Evolutionary conservation across 1,140 invertebrate genomes (phyloP).

Genomic region (Eriocheir sinensis): DNA sequence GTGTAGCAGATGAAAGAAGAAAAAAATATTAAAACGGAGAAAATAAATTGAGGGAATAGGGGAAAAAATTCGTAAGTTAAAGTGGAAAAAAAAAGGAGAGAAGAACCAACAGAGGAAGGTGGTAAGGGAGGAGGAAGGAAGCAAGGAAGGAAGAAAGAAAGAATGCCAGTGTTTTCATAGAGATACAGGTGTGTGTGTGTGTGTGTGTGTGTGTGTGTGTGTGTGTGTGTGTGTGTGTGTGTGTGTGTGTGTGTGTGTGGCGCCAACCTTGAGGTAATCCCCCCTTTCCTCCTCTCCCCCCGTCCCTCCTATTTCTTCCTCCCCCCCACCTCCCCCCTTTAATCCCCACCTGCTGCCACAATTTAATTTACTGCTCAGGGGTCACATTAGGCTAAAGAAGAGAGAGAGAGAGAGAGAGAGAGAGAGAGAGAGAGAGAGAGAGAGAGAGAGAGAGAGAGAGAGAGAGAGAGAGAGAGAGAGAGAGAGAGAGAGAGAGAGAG

Average conservation of each 20-base stretch:
- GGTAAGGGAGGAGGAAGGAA: not conserved
- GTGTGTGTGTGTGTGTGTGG: constrained; percentile 12
- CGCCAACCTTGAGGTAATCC: constrained; percentile 1
- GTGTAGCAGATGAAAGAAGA: too few relatives aligned
- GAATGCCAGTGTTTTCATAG: not conserved
- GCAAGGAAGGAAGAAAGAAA: not conserved
- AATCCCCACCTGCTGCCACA: not conserved
- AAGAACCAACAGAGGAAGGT: too few relatives aligned
- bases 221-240: not conserved
- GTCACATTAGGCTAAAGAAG: not conserved
- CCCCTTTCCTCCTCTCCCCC: not conserved
- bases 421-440: too few relatives aligned
- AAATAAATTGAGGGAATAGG: too few relatives aligned
- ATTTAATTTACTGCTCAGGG: not conserved
- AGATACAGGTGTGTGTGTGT: not conserved
- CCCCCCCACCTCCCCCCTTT: not conserved
- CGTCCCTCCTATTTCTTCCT: too few relatives aligned
- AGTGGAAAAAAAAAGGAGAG: too few relatives aligned
- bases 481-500: too few relatives aligned
- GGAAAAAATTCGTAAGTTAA: too few relatives aligned
- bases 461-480: too few relatives aligned
- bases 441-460: too few relatives aligned
- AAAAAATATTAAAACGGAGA: too few relatives aligned
- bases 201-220: too few relatives aligned
- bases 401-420: not conserved